Evolutionary conservation across 1,140 invertebrate genomes (phyloP).

Genomic region (Rhizoglyphus robini): DNA sequence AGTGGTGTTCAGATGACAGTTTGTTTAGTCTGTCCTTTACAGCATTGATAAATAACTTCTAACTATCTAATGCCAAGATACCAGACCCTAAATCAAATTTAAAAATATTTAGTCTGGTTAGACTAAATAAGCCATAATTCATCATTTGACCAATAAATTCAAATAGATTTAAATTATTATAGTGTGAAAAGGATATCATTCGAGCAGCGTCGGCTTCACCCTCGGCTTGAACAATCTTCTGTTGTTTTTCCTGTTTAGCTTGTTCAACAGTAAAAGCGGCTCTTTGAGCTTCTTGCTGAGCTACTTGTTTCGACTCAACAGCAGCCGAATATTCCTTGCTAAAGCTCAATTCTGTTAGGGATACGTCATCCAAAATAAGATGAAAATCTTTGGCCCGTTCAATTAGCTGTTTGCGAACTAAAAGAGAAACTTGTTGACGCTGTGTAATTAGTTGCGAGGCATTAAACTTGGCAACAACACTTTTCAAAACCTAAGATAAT

Average conservation of each 20-base stretch:
- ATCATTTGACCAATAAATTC: slow-evolving; percentile 7
- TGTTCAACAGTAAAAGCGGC: slow-evolving; percentile 95
- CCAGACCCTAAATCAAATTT: slow-evolving; percentile 12
- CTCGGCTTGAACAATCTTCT: slow-evolving; percentile 99
- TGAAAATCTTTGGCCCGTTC: slow-evolving; percentile 97
- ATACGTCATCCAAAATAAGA: slow-evolving; percentile 98
- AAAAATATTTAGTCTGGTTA: not conserved
- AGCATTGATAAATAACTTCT: slow-evolving; percentile 12
- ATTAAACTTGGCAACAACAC: slow-evolving; percentile 99
- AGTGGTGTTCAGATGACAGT: not conserved
- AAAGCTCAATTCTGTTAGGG: slow-evolving; percentile 95
- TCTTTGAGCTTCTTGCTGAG: slow-evolving; percentile 96
- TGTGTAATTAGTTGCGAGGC: slow-evolving; percentile 98
- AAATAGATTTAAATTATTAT: too few relatives aligned
- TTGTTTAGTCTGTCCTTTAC: slow-evolving; percentile 21
- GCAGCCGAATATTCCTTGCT: slow-evolving; percentile 99
- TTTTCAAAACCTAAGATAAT: slow-evolving; percentile 79
- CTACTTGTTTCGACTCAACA: slow-evolving; percentile 96
- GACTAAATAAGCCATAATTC: slow-evolving; percentile 5
- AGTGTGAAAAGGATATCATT: slow-evolving; percentile 73
- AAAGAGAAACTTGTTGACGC: slow-evolving; percentile 80
- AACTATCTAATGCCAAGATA: slow-evolving; percentile 18
- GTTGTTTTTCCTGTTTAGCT: slow-evolving; percentile 93
- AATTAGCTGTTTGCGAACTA: slow-evolving; percentile 83
- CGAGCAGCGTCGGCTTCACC: slow-evolving; percentile 97